Percentiles rank a stretch among this genome's conserved stretches.
Evolutionary conservation across 2,797 vertebrate species (phyloP).

Genomic region (Limnodromus scolopaceus): DNA sequence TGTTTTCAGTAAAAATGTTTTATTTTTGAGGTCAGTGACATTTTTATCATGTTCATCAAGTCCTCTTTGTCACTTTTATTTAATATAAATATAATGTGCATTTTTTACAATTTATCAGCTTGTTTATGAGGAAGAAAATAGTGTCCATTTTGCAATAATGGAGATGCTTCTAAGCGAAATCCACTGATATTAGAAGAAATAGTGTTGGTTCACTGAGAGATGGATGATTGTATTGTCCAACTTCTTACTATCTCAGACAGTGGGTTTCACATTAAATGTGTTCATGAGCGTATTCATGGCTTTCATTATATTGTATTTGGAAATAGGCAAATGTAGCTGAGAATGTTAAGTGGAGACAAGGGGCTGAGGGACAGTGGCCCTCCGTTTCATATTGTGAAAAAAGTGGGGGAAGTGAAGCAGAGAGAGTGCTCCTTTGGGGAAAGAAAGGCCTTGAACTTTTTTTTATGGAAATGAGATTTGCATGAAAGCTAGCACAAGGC

Average conservation of each 20-base stretch:
- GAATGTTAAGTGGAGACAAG: neutral
- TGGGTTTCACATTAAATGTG: neutral
- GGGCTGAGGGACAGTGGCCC: neutral
- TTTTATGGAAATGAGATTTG: neutral
- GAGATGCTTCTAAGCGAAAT: neutral
- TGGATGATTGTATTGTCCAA: neutral
- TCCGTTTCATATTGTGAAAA: neutral
- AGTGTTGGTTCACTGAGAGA: neutral
- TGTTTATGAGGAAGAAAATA: neutral
- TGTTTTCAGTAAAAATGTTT: neutral
- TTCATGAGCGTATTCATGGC: rapidly evolving
- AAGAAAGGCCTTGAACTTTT: neutral
- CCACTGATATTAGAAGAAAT: neutral
- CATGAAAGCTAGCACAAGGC: neutral
- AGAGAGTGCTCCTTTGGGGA: neutral
- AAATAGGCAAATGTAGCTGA: neutral
- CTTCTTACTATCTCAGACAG: neutral
- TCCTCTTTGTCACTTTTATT: neutral
- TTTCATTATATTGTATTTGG: neutral
- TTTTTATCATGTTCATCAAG: neutral
- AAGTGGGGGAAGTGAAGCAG: neutral
- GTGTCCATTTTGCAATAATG: neutral
- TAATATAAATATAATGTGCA: neutral
- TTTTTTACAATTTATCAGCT: neutral
- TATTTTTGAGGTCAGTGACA: neutral